Base-by-base conservation (phyloP, 1,140 invertebrate genomes). In the Drosophila takahashii region DNA sequence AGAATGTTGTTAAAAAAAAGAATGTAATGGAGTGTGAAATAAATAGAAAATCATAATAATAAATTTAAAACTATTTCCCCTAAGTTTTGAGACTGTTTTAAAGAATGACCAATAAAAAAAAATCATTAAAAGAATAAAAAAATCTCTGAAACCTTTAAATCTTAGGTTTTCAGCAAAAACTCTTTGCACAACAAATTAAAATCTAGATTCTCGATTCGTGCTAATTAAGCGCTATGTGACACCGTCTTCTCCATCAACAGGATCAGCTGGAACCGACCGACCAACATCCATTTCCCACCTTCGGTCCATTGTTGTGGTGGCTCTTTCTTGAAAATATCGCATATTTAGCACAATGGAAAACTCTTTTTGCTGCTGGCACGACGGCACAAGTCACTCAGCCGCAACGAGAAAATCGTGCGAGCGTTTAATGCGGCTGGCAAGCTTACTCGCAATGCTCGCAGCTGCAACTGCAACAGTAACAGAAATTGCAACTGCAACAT, bases 351-450 rank as follows among this genome's bases (percentile, higher is more conserved):
- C 72, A 84, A 77, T 83, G 80, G 73, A 65, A 58, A 62, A 69
- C 42, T 77, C 53, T 83, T 80, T 71, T 57, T 56, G 79, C 84
- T 70, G 41, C 62, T 73, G 79, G 84, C 79, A 87, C 84, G 84
- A 86, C 84, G 79, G 84, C 84, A 87, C 84, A 87, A 84, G 84
- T 83, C 84, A 87, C 75, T 87, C 84, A 87, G 83, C 79, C 84
- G 84, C 84, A 87, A 87, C 84, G 79, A 89, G 84, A 84, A 89
- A 89, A 87, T 87, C 84, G 84, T 89, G 84, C 84, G 84, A 84
- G 79, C 79, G 79, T 83, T 87, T 87, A 87, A 83, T 69, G 66
- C 69, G 78, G 67, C 79, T 44, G 54, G 60, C 75, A 34, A 50
- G 59, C 71, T 54, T 36, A 45, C 26, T 29, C 26, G 58, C 48